Conservation (phyloP, 2,888 invertebrate genomes). For the Taphrorychus bicolor region DNA sequence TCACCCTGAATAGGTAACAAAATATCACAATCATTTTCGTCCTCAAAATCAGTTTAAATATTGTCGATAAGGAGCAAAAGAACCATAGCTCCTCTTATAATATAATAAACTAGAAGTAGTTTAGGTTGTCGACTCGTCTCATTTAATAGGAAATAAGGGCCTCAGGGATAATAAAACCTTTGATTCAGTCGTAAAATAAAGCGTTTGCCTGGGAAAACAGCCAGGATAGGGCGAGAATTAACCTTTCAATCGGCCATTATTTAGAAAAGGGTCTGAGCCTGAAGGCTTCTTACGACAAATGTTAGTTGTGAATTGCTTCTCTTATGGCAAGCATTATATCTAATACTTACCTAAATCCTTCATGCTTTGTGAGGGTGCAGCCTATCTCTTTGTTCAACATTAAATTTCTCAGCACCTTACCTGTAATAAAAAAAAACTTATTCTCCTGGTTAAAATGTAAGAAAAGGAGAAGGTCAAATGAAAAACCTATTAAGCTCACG, state of each 20-base stretch:
- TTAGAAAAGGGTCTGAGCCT: background rate
- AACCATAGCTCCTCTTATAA: no score
- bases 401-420: background rate
- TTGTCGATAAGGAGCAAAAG: no score
- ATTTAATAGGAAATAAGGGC: background rate
- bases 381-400: background rate
- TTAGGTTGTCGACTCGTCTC: no score
- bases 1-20: no score
- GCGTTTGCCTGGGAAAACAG: background rate
- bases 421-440: background rate
- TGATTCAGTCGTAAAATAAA: background rate
- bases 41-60: no score
- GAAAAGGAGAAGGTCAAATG: slow-evolving; percentile 1
- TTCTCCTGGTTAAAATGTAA: background rate
- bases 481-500: slow-evolving; percentile 5
- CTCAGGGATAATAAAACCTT: background rate
- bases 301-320: background rate
- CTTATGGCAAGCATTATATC: background rate
- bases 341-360: background rate
- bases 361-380: background rate
- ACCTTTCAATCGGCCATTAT: background rate
- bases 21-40: no score
- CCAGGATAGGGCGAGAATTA: background rate
- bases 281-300: background rate
- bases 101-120: no score